Base-by-base conservation (phyloP, 2,888 invertebrate genomes). In the Tillus elongatus region DNA sequence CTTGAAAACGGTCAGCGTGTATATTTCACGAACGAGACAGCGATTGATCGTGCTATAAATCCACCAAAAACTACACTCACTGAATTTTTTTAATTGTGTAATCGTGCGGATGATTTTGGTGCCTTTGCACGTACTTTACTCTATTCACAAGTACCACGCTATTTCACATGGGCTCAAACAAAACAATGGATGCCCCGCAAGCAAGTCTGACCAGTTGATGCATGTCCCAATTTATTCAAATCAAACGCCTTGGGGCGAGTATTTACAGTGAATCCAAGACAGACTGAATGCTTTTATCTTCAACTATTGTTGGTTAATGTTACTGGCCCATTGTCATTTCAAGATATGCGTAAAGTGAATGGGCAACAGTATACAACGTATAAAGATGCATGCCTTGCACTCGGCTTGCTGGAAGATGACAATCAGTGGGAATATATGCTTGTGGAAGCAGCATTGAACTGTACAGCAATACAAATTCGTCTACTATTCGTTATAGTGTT, bases 111-210 rank as follows among this genome's bases (percentile, higher is more conserved):
- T n/a, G n/a, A n/a, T n/a, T n/a, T n/a, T n/a, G n/a, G 44, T 39
- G 35, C 40, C 6, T 55, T 55, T 41, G 52, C 52, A 39, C 38
- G 45, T 52, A 57, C 59, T 14, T 42, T 58, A 37, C 45, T 60
- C 11, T 60, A 59, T 44, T 50, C 52, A 11, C 57, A 62, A 43
- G n/a, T n/a, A n/a, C n/a, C n/a, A n/a, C n/a, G n/a, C n/a, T n/a
- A n/a, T n/a, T n/a, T n/a, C n/a, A n/a, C n/a, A n/a, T n/a, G n/a
- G n/a, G n/a, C n/a, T n/a, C n/a, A n/a, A n/a, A n/a, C n/a, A n/a
- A n/a, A n/a, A n/a, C n/a, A n/a, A n/a, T n/a, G n/a, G n/a, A n/a
- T n/a, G n/a, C n/a, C n/a, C n/a, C n/a, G n/a, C n/a, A 38, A 29
- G 33, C 36, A 37, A 37, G 43, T 28, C 9, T 12, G 12, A 26